Evolutionary conservation across 1,140 invertebrate species (phyloP), one percentile per base, ranked within the genome.

Genomic region (Tenebrio molitor): DNA sequence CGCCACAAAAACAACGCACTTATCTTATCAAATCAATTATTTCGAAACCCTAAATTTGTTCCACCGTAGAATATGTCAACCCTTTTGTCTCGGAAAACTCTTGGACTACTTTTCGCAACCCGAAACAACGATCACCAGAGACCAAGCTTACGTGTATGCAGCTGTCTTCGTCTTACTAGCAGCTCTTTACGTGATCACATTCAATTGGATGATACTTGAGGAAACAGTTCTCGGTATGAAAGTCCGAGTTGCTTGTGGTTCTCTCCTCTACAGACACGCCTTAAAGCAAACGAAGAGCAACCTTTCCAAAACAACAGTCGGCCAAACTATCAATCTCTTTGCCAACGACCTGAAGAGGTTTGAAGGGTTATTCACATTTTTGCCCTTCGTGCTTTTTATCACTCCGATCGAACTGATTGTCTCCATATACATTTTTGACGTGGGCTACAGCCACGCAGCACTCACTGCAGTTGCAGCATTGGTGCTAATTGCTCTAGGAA

Each of bases 301-400:
- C 0, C 85, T 91, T 1, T 95, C 94, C 0, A 91, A 95, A 79
- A 91, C 95, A 41, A 89, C 94, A 0, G 85, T 91, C 1, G 95
- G 95, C 0, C 92, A 95, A 80, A 92, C 95, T 64, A 91, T 97
- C 0, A 97, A 97, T 82, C 85, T 97, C 0, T 82, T 97, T 53
- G 95, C 95, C 0, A 97, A 96, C 69, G 95, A 97, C 78, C 91
- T 97, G 0, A 97, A 96, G 82, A 82, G 90, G 15, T 92, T 92
- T 75, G 91, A 92, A 89, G 91, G 84, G 85, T 91, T 21, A 92
- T 91, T 0, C 94, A 94, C 0, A 79, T 94, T 0, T 91, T 95
- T 80, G 90, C 91, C 0, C 81, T 90, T 0, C 84, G 93, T 12
- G 87, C 92, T 7, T 86, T 92, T 0, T 90, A 1, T n/a, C n/a